These are phyloP conservation scores for Subacronicta megacephala DNA, from an alignment of 2,888 invertebrate species.

Conservation along the genomic window DNA sequence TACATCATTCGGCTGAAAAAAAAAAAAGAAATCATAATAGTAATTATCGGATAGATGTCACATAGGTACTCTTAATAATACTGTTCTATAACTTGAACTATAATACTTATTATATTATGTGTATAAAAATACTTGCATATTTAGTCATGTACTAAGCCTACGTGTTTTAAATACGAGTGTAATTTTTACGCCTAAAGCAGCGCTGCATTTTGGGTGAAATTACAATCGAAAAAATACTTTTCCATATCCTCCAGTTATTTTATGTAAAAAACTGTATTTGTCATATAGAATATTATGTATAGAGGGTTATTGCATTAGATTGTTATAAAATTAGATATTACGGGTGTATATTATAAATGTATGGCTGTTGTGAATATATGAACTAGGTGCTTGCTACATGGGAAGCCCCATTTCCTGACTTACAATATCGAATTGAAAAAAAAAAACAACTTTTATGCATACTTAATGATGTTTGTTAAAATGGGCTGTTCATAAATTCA, in stretches of 20 bases:
- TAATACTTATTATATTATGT: slow-evolving; percentile 55
- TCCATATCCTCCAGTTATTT: slow-evolving; percentile 62
- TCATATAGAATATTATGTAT: slow-evolving; percentile 66
- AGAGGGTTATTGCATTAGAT: slow-evolving; percentile 77
- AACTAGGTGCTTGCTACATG: slow-evolving; percentile 71
- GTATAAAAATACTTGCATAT: slow-evolving; percentile 61
- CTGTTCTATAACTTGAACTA: slow-evolving; percentile 46
- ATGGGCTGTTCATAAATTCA: slow-evolving; percentile 3
- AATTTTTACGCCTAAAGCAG: slow-evolving; percentile 36
- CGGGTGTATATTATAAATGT: slow-evolving; percentile 76
- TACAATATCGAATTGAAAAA: slow-evolving; percentile 5
- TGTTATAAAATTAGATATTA: slow-evolving; percentile 79
- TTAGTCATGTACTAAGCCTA: slow-evolving; percentile 57
- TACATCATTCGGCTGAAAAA: slow-evolving; percentile 27
- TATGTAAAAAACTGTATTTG: slow-evolving; percentile 67
- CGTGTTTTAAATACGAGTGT: slow-evolving; percentile 48
- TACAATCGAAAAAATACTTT: slow-evolving; percentile 50
- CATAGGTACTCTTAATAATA: slow-evolving; percentile 42
- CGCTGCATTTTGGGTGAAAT: slow-evolving; percentile 36
- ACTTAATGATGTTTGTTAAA: slow-evolving; percentile 6
- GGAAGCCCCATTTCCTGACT: slow-evolving; percentile 31
- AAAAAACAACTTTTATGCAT: neutral
- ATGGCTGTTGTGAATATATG: slow-evolving; percentile 73
- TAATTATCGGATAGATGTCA: slow-evolving; percentile 46
- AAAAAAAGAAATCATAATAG: slow-evolving; percentile 41